Percentiles rank a stretch among this genome's conserved stretches.
Conservation (phyloP, 2,888 invertebrate species). For the Polyploca ridens region DNA sequence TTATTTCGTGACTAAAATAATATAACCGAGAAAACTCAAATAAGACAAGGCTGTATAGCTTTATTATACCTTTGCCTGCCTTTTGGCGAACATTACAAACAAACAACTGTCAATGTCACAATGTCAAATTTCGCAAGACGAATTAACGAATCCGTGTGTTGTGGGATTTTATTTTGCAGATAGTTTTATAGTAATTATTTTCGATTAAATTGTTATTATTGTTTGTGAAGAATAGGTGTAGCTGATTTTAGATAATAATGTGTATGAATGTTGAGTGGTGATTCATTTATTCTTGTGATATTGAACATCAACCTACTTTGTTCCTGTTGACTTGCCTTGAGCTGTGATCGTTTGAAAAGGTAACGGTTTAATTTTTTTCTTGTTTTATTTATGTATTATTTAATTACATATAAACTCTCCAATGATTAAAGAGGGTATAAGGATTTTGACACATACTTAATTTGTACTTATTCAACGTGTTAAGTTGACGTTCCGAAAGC, state of each 20-base stretch:
- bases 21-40: too few species aligned
- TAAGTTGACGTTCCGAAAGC: not conserved
- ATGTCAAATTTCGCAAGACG: constrained; percentile 46
- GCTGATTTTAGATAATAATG: constrained; percentile 56
- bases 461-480: not conserved
- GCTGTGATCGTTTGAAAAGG: constrained; percentile 76
- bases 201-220: constrained; percentile 56
- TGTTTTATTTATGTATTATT: constrained; percentile 27
- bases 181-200: constrained; percentile 56
- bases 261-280: constrained; percentile 58
- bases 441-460: not conserved
- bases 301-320: constrained; percentile 69
- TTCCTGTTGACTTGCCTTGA: constrained; percentile 73
- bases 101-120: too few species aligned
- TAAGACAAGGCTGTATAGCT: too few species aligned
- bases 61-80: too few species aligned
- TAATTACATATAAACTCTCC: constrained; percentile 17
- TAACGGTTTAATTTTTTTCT: constrained; percentile 64
- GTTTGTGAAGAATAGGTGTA: constrained; percentile 44
- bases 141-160: constrained; percentile 67
- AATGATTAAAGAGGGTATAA: not conserved
- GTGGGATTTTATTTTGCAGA: constrained; percentile 73
- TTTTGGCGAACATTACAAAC: too few species aligned
- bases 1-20: too few species aligned
- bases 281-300: constrained; percentile 56